A percentile compares a stretch with the other conserved stretches of the same genome.
Conservation (phyloP, 2,113 vertebrate genomes). For the Microcebus jonahi region DNA sequence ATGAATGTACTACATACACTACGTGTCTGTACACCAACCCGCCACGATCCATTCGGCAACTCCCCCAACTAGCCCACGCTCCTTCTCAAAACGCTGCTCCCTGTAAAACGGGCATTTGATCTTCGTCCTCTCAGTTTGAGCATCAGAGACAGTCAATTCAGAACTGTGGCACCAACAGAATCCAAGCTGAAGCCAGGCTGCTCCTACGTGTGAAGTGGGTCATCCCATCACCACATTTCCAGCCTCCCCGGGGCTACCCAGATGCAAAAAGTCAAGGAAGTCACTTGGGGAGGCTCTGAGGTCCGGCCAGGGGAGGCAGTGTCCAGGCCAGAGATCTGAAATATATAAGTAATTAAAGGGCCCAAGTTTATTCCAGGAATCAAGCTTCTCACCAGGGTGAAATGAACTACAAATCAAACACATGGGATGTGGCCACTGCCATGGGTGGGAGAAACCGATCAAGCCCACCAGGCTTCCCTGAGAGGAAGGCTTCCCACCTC, state of each 20-base stretch:
- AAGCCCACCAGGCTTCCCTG: background rate
- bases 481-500: background rate
- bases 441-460: background rate
- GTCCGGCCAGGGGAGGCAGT: background rate
- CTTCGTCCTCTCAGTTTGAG: background rate
- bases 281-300: background rate
- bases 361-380: background rate
- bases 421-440: background rate
- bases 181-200: background rate
- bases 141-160: background rate
- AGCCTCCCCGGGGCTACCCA: background rate
- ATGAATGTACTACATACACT: background rate
- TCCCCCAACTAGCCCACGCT: background rate
- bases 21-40: background rate
- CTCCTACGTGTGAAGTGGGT: background rate
- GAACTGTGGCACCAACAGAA: background rate
- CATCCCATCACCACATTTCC: background rate
- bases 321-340: background rate
- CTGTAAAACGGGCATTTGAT: background rate
- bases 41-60: accelerated
- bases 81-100: background rate
- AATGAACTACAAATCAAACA: background rate
- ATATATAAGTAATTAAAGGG: background rate
- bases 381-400: background rate
- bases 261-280: background rate